Percentiles rank a stretch among this genome's conserved stretches.
Evolutionary conservation across 2,797 vertebrate species (phyloP).

Genomic region (Prunella strophiata): DNA sequence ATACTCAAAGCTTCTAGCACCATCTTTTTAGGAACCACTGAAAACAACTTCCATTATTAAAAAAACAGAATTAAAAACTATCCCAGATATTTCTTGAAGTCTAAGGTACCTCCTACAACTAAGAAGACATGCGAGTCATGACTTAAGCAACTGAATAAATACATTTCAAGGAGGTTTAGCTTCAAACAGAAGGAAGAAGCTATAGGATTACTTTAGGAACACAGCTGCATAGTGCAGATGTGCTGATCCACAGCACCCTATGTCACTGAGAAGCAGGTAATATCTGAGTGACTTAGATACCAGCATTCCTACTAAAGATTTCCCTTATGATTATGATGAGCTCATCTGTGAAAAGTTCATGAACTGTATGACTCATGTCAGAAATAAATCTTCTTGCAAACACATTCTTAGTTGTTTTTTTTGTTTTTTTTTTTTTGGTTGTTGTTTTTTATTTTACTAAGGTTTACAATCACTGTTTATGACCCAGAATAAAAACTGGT

Average conservation of each 20-base stretch:
- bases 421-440: background rate
- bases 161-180: background rate
- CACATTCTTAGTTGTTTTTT: background rate
- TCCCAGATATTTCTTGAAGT: background rate
- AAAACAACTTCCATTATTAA: background rate
- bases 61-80: background rate
- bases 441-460: background rate
- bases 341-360: background rate
- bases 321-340: background rate
- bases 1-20: background rate
- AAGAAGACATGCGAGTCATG: accelerated
- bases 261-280: background rate
- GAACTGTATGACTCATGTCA: background rate
- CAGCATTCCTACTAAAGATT: background rate
- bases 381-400: background rate
- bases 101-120: background rate
- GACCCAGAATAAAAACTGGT: background rate
- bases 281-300: background rate
- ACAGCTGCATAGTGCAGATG: background rate
- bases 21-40: background rate
- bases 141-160: background rate
- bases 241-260: background rate
- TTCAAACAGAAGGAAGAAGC: background rate
- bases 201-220: background rate
- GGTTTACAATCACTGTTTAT: background rate